Base-by-base conservation (phyloP, 2,888 invertebrate species). In the Polydrusus cervinus region DNA sequence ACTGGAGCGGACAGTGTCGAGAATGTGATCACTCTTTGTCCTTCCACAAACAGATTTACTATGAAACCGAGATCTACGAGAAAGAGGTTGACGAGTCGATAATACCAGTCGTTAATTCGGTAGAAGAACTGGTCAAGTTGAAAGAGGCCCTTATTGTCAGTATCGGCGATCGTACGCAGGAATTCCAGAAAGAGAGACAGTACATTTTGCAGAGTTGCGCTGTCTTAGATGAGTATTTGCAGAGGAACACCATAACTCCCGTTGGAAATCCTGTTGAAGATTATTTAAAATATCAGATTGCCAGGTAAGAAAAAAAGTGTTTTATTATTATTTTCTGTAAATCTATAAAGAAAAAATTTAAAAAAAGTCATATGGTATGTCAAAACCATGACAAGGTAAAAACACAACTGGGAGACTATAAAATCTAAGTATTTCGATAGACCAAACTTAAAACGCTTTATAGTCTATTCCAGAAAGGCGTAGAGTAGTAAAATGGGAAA, bases 31-130 rank as follows among this genome's bases (percentile, higher is more conserved):
- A 85, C 60, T 79, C 81, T 70, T 84, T 82, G 73, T 80, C 77
- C 8, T 74, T 79, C 0, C 85, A 86, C 69, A 83, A 85, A 83
- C 85, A 86, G 67, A 80, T 85, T 60, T 85, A 85, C 53, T 86
- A 85, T 65, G 78, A 81, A 75, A 84, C 84, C 0, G 79, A 82
- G 73, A 81, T 81, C 1, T 77, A 81, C 38, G 80, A 83, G 61
- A 78, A 78, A 25, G 80, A 78, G 53, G 79, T 83, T 13, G 78
- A 79, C 20, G 83, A 85, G 72, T 77, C 38, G 77, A 80, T 60
- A 78, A 83, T 13, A 74, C 82, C 51, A 65, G 72, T 14, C 81
- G 80, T 72, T 80, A 85, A 16, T 69, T 65, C 10, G 68, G 68
- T 80, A 68, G 80, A 83, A 69, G 78, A 80, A 43, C 70, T 81